Percentiles rank a stretch among this genome's conserved stretches.
These are phyloP conservation scores for Bilobella aurantiaca DNA, from an alignment of 1,140 invertebrate genomes.

Conservation along the genomic window DNA sequence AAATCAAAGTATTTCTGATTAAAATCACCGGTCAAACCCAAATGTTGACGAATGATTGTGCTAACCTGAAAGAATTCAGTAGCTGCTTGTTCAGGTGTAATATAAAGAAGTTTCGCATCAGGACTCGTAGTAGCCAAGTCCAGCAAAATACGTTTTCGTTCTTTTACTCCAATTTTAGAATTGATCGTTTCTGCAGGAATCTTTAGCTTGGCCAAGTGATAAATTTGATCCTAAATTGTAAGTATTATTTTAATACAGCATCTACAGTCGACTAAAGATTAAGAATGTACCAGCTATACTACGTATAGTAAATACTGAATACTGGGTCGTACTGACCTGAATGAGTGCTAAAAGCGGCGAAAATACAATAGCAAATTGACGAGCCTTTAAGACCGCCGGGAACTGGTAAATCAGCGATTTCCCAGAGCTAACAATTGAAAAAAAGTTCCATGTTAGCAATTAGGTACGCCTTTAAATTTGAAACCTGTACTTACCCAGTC, in stretches of 20 bases:
- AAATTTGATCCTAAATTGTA: slow-evolving; percentile 44
- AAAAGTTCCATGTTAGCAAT: too few relatives aligned
- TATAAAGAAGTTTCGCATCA: slow-evolving; percentile 69
- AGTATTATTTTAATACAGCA: too few relatives aligned
- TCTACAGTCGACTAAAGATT: too few relatives aligned
- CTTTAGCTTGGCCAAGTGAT: slow-evolving; percentile 48
- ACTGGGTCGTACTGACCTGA: slow-evolving; percentile 45
- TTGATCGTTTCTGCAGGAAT: slow-evolving; percentile 76
- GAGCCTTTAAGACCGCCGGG: slow-evolving; percentile 49
- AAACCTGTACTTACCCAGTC: too few relatives aligned
- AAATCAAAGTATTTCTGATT: slow-evolving; percentile 1
- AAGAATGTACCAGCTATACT: too few relatives aligned
- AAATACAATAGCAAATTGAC: slow-evolving; percentile 53
- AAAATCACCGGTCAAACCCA: neutral
- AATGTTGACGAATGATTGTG: neutral
- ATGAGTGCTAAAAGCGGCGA: slow-evolving; percentile 60
- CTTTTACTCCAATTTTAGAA: slow-evolving; percentile 65
- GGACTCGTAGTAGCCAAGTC: slow-evolving; percentile 60
- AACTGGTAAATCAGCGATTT: slow-evolving; percentile 64
- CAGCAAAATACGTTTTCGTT: slow-evolving; percentile 60
- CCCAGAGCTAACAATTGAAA: too few relatives aligned
- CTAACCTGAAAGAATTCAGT: slow-evolving; percentile 58
- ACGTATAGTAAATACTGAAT: slow-evolving; percentile 27
- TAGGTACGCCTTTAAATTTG: too few relatives aligned
- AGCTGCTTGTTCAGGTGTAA: slow-evolving; percentile 82